Conservation (phyloP, 2,888 invertebrate species). For the Lochmaea capreae region DNA sequence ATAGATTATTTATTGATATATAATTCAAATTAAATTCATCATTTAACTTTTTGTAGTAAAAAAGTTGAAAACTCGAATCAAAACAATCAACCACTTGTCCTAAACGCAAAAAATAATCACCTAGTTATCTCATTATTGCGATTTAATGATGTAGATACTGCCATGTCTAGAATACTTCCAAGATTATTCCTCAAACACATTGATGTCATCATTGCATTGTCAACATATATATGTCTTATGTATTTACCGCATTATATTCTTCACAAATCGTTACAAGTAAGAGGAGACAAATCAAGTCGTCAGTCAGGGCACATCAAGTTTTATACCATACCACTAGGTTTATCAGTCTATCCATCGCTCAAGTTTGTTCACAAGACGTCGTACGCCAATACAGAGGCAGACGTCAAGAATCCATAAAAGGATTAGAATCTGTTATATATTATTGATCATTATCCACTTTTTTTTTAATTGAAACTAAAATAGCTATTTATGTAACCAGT, state of each 20-base stretch:
- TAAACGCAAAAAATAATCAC: background rate
- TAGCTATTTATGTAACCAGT: too few species aligned
- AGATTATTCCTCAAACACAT: background rate
- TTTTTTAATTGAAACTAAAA: background rate
- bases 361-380: constrained; percentile 21
- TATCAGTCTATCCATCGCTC: constrained; percentile 17
- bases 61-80: background rate
- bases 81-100: background rate
- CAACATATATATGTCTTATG: background rate
- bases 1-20: too few species aligned
- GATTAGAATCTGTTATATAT: background rate
- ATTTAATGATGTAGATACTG: background rate
- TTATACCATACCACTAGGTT: constrained; percentile 18
- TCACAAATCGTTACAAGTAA: background rate
- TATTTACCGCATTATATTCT: background rate
- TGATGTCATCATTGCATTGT: constrained; percentile 4
- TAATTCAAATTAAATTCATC: too few species aligned
- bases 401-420: background rate
- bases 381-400: background rate
- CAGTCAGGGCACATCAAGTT: constrained; percentile 7
- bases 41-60: too few species aligned
- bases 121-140: background rate
- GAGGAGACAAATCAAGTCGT: constrained; percentile 32
- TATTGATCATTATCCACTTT: background rate
- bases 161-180: background rate